Evolutionary conservation across 2,888 invertebrate species (phyloP), one percentile per base, ranked within the genome.

Genomic region (Lutraria lutraria): DNA sequence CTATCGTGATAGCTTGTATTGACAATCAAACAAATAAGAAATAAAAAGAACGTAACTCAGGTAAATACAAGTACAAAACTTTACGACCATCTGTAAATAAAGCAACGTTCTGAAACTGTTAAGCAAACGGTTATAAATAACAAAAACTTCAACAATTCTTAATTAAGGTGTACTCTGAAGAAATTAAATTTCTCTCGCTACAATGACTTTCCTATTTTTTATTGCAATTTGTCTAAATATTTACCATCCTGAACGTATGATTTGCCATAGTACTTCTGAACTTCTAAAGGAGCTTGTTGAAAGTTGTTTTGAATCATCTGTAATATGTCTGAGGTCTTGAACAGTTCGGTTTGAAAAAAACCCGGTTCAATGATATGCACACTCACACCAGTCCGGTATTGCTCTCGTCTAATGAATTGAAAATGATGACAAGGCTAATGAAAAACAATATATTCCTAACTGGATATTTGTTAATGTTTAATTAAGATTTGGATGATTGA

Each of bases 281-380:
- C 83, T 81, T 90, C 89, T n/a, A 21, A 21, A 16, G 82, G 53
- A 12, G 84, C 83, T 25, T 72, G 53, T 4, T 87, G 53, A 60
- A 83, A 90, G 25, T 83, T 80, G 12, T 63, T 53, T 21, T 68
- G n/a, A 31, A 87, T 19, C 19, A 34, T 54, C n/a, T 52, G 34
- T 0, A 16, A 16, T 16, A 86, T 56, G 12, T 12, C 16, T 0
- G 83, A 76, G 16, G 81, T 72, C 16, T 81, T 31, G 13, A 90
- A 68, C 13, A 90, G 83, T 19, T 85, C 79, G 2, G 89, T 90
- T 1, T 63, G 52, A 79, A 92, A 93, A 43, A 85, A 88, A 31
- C 91, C 92, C 0, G 93, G 94, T 68, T 93, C 93, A 16, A 94
- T 63, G 19, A 94, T 92, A 79, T 93, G 93, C 16, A 94, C 94